Conservation (phyloP, 2,797 vertebrate species). For the Poecile montanus region DNA sequence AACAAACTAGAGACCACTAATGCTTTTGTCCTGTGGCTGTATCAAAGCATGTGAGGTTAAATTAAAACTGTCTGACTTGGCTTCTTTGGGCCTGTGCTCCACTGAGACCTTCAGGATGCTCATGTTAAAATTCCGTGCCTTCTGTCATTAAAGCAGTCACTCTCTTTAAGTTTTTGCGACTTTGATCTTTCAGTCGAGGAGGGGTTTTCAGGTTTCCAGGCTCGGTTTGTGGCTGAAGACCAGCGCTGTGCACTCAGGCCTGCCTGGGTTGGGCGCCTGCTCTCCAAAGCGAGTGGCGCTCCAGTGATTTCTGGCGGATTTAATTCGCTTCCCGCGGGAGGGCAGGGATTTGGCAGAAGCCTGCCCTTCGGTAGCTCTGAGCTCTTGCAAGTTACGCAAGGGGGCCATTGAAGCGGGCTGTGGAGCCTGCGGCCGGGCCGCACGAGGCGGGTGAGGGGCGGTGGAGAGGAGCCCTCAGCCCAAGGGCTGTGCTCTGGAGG, state of each 20-base stretch:
- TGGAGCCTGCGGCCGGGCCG: not conserved
- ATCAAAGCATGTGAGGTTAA: not conserved
- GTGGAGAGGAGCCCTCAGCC: not conserved
- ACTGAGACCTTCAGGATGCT: not conserved
- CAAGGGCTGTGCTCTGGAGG: not conserved
- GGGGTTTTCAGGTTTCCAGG: not conserved
- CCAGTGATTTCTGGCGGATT: not conserved
- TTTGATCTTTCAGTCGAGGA: not conserved
- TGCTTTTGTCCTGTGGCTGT: not conserved
- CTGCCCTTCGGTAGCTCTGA: not conserved
- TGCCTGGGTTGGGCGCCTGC: rapidly evolving
- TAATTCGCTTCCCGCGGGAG: not conserved
- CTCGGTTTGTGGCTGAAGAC: not conserved
- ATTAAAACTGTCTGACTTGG: not conserved
- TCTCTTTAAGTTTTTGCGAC: not conserved
- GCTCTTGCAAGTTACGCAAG: not conserved
- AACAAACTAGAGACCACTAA: not conserved
- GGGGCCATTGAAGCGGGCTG: rapidly evolving
- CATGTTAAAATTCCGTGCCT: not conserved
- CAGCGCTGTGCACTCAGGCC: rapidly evolving
- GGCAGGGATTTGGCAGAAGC: not conserved
- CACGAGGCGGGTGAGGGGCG: not conserved
- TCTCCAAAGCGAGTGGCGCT: not conserved
- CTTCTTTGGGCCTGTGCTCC: not conserved
- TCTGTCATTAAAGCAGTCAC: not conserved